Conservation (phyloP, 2,113 vertebrate genomes). For the Apeltes quadracus region DNA sequence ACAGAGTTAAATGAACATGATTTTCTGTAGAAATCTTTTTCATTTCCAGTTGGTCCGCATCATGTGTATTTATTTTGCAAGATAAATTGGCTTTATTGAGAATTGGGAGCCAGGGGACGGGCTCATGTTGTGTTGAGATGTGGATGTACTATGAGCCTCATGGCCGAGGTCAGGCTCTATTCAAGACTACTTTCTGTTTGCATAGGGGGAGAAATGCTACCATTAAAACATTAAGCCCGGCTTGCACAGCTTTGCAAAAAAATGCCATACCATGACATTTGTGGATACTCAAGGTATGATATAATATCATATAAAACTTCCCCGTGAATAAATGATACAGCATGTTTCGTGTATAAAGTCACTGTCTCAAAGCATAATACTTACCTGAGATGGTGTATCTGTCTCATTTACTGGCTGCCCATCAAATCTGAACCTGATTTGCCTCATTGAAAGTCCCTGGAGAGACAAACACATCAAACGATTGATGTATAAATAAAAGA, state of each 20-base stretch:
- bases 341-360: not conserved
- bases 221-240: not conserved
- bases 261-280: constrained; percentile 1
- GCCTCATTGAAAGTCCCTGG: constrained; percentile 97
- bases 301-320: too few relatives aligned
- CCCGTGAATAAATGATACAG: not conserved
- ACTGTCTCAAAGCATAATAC: not conserved
- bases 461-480: constrained; percentile 33
- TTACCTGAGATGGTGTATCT: constrained; percentile 98
- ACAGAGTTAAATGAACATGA: not conserved
- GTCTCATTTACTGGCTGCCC: constrained; percentile 98
- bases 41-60: not conserved
- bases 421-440: constrained; percentile 99
- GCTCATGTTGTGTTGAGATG: not conserved
- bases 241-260: not conserved
- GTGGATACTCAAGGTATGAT: too few relatives aligned
- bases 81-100: not conserved
- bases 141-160: not conserved
- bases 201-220: not conserved
- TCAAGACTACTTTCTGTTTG: constrained; percentile 1
- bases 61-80: not conserved
- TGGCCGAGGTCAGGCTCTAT: not conserved
- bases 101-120: not conserved
- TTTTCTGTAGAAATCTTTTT: not conserved
- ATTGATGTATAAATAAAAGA: constrained; percentile 13